These are phyloP conservation scores for Vanacampus margaritifer DNA, from an alignment of 2,113 vertebrate genomes.

Conservation along the genomic window DNA sequence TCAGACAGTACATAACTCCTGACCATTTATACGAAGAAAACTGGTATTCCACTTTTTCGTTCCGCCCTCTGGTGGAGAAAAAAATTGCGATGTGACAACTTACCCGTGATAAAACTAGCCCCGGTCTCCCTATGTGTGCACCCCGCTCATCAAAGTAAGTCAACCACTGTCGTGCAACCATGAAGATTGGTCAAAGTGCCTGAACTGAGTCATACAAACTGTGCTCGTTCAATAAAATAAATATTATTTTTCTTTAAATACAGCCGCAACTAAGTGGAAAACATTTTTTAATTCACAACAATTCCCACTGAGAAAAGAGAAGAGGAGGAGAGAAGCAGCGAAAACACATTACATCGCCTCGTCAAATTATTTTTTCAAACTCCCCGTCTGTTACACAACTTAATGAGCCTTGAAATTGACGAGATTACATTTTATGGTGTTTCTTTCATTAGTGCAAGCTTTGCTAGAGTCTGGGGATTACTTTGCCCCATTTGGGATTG, in stretches of 20 bases:
- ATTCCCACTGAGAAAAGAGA: constrained; percentile 19
- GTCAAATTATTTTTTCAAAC: constrained; percentile 47
- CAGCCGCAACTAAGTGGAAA: constrained; percentile 10
- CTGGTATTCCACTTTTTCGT: too few relatives aligned
- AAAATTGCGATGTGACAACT: too few relatives aligned
- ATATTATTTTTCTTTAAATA: neutral
- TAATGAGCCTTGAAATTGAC: constrained; percentile 68
- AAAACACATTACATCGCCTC: constrained; percentile 26
- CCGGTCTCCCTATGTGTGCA: neutral
- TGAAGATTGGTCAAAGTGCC: neutral
- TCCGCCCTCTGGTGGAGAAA: too few relatives aligned
- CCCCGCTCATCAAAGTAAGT: neutral
- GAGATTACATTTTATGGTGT: constrained; percentile 45
- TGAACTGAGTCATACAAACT: neutral
- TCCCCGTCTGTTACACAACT: constrained; percentile 43
- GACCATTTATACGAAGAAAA: too few relatives aligned
- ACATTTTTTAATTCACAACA: constrained; percentile 14
- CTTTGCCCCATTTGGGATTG: constrained; percentile 27
- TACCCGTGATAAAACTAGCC: too few relatives aligned
- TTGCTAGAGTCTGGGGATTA: constrained; percentile 30
- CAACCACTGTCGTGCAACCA: neutral
- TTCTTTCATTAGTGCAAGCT: constrained; percentile 47
- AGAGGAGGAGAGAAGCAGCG: neutral
- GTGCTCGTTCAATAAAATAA: neutral
- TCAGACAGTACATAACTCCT: too few relatives aligned